Conservation (phyloP, 2,797 vertebrate species). For the Pipistrellus pygmaeus region DNA sequence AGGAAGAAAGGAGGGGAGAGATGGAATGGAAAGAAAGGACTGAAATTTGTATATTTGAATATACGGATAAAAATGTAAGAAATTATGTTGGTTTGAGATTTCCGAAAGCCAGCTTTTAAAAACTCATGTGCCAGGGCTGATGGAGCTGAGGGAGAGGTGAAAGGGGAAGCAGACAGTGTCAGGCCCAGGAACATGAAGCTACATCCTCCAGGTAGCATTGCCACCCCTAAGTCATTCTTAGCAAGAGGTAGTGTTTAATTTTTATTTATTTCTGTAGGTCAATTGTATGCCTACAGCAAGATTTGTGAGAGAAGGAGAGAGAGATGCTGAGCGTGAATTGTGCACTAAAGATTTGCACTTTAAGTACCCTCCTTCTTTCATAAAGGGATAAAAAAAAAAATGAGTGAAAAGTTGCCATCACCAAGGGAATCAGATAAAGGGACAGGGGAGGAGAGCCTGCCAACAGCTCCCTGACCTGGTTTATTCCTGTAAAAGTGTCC, state of each 20-base stretch:
- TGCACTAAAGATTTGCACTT: conserved; percentile 48
- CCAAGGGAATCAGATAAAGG: conserved; percentile 71
- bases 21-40: neutral
- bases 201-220: neutral
- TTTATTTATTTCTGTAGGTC: conserved; percentile 12
- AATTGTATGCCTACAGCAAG: conserved; percentile 28
- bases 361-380: neutral
- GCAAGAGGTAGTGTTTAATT: neutral
- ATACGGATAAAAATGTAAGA: neutral
- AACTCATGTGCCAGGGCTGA: too few species aligned
- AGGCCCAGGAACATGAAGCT: neutral
- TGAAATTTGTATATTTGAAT: neutral
- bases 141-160: neutral
- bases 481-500: conserved; percentile 23
- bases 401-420: conserved; percentile 1
- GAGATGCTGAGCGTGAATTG: conserved; percentile 54
- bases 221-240: neutral
- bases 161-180: neutral
- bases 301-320: neutral
- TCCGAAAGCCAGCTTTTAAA: neutral
- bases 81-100: neutral
- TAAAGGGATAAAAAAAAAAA: neutral
- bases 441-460: conserved; percentile 43
- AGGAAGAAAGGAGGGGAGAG: neutral
- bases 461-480: conserved; percentile 56